Conservation (phyloP, 1,140 invertebrate genomes). For the Drosophila albomicans region DNA sequence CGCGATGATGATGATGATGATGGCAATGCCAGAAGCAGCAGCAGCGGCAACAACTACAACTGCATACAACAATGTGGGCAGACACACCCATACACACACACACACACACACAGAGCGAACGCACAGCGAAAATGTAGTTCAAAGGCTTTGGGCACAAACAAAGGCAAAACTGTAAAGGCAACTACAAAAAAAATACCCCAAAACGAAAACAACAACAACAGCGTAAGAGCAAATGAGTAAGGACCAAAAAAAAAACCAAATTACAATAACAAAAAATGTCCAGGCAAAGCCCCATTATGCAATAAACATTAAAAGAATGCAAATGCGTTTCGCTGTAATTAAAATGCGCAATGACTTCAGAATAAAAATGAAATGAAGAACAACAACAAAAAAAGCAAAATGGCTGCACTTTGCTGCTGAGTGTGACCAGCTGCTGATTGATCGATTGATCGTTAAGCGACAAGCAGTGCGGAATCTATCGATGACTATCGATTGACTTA, state of each 20-base stretch:
- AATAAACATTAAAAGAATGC: constrained; percentile 51
- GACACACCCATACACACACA: constrained; percentile 44
- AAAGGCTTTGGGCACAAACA: constrained; percentile 68
- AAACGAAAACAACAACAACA: neutral
- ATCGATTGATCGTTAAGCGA: neutral
- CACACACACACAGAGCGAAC: constrained; percentile 21
- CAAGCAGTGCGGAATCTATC: neutral
- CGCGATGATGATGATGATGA: constrained; percentile 61
- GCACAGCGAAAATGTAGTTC: constrained; percentile 62
- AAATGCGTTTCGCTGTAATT: constrained; percentile 38
- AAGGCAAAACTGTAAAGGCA: constrained; percentile 53
- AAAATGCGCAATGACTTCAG: constrained; percentile 34
- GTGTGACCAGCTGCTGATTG: too few species aligned
- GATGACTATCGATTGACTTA: constrained; percentile 14
- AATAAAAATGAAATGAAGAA: too few species aligned
- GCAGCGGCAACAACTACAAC: constrained; percentile 33
- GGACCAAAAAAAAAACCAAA: constrained; percentile 29
- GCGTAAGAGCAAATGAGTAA: constrained; percentile 9
- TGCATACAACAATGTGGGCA: constrained; percentile 56
- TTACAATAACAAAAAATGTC: constrained; percentile 22
- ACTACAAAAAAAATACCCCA: constrained; percentile 30
- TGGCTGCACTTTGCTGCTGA: neutral
- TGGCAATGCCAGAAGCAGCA: constrained; percentile 44
- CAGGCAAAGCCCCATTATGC: constrained; percentile 47
- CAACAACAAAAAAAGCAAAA: neutral